phyloP scores from a whole-genome alignment of 2,113 vertebrate genomes.

The Chloebia gouldiae region DNA sequence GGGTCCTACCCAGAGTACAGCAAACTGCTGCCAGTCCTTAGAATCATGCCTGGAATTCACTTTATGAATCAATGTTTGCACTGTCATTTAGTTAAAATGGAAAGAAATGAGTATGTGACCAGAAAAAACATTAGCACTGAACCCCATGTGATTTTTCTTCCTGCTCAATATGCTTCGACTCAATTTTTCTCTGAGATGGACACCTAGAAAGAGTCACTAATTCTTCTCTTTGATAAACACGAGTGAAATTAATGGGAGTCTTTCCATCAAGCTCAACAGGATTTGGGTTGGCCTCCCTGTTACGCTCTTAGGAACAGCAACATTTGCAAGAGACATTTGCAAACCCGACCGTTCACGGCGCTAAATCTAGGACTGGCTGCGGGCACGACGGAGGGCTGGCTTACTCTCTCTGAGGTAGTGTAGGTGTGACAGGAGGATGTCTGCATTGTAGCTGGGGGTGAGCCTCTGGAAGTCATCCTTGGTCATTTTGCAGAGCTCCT shows the following conservation, averaged over 20 bases:
- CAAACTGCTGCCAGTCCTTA: not conserved
- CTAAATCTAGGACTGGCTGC: not conserved
- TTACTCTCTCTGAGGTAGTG: slow-evolving; percentile 97
- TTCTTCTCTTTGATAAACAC: not conserved
- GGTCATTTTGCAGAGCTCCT: slow-evolving; percentile 88
- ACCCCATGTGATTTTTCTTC: not conserved
- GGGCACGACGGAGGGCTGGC: not conserved
- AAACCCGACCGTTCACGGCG: not conserved
- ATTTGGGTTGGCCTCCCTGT: not conserved
- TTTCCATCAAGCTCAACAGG: not conserved
- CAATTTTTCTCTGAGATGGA: not conserved
- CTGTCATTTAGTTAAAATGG: not conserved
- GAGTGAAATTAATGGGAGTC: not conserved
- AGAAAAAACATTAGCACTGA: slow-evolving; percentile 59
- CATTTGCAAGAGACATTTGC: not conserved
- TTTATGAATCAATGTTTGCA: slow-evolving; percentile 6
- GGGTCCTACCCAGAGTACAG: not conserved
- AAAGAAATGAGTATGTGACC: slow-evolving; percentile 11
- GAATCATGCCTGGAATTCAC: slow-evolving; percentile 8
- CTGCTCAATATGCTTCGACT: not conserved
- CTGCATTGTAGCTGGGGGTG: slow-evolving; percentile 86
- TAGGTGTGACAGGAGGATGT: slow-evolving; percentile 89
- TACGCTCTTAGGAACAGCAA: not conserved
- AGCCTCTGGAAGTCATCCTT: slow-evolving; percentile 89
- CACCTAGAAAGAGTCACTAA: not conserved